phyloP scores from a whole-genome alignment of 1,140 invertebrate species.

The Macrocentrus cingulum region DNA sequence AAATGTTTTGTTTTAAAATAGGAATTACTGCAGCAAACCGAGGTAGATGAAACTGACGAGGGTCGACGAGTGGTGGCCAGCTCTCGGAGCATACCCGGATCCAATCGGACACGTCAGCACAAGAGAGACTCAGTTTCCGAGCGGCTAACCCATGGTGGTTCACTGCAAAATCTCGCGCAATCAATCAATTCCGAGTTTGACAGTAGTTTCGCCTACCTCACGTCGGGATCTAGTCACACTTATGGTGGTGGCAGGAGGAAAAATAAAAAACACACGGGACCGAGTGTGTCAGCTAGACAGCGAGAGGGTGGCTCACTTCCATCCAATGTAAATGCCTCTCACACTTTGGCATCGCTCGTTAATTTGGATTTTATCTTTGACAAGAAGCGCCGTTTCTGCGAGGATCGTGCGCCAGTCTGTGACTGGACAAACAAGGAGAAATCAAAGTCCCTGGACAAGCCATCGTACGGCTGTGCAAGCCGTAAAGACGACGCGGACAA shows the following conservation, averaged over 20 bases:
- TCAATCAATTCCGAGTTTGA: constrained; percentile 53
- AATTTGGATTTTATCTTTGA: constrained; percentile 54
- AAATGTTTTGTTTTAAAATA: constrained; percentile 39
- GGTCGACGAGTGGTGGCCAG: constrained; percentile 48
- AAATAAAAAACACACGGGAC: constrained; percentile 48
- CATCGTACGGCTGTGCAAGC: constrained; percentile 36
- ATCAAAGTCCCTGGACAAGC: constrained; percentile 53
- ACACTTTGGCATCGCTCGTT: constrained; percentile 49
- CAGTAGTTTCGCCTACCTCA: constrained; percentile 48
- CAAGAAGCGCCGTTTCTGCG: constrained; percentile 52
- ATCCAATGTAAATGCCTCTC: constrained; percentile 63
- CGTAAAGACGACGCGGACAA: constrained; percentile 52
- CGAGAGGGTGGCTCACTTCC: constrained; percentile 68
- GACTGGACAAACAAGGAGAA: constrained; percentile 55
- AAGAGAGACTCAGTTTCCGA: constrained; percentile 60
- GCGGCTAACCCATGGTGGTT: constrained; percentile 61
- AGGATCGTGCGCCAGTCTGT: constrained; percentile 44
- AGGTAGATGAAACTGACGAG: constrained; percentile 62
- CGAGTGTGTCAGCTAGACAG: constrained; percentile 64
- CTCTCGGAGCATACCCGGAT: constrained; percentile 48
- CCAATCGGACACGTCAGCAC: constrained; percentile 48
- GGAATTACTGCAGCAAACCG: constrained; percentile 64
- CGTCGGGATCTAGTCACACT: constrained; percentile 49
- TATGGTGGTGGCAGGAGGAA: constrained; percentile 47
- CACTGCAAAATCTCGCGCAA: constrained; percentile 62